phyloP scores from a whole-genome alignment of 2,113 vertebrate species.

The Stercorarius parasiticus region DNA sequence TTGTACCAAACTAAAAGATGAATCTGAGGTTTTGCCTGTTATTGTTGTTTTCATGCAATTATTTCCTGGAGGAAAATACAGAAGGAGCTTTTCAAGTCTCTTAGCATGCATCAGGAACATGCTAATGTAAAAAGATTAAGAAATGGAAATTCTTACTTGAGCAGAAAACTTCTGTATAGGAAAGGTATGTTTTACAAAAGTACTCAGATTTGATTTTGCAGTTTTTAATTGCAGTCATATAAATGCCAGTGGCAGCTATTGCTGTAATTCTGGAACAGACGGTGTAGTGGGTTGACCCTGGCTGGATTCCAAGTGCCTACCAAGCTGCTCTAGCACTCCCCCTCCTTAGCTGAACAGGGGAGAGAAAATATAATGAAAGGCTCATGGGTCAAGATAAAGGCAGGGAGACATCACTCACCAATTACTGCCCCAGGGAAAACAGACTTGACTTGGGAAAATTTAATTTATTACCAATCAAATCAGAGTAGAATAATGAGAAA shows the following conservation, averaged over 20 bases:
- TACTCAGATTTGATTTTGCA: background rate
- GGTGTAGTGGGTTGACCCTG: background rate
- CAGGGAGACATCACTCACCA: background rate
- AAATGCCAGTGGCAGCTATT: background rate
- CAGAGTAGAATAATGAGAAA: background rate
- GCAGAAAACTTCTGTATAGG: background rate
- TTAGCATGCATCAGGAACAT: background rate
- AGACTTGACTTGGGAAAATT: background rate
- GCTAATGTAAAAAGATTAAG: background rate
- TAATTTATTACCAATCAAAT: background rate
- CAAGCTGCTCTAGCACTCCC: rapidly evolving
- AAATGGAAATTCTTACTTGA: background rate
- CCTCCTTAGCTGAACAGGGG: background rate
- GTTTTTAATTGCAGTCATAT: background rate
- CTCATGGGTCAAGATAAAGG: background rate
- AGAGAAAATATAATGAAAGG: background rate
- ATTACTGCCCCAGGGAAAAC: background rate
- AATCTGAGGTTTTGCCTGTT: background rate
- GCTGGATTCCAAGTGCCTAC: background rate
- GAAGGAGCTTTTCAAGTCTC: background rate
- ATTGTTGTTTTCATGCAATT: background rate
- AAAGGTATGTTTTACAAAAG: background rate
- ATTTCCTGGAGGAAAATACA: background rate
- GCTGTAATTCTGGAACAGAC: background rate
- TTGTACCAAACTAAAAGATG: background rate